A percentile compares a stretch with the other conserved stretches of the same genome.
These are phyloP conservation scores for Galerucella pusilla DNA, from an alignment of 2,888 invertebrate genomes.

Conservation along the genomic window DNA sequence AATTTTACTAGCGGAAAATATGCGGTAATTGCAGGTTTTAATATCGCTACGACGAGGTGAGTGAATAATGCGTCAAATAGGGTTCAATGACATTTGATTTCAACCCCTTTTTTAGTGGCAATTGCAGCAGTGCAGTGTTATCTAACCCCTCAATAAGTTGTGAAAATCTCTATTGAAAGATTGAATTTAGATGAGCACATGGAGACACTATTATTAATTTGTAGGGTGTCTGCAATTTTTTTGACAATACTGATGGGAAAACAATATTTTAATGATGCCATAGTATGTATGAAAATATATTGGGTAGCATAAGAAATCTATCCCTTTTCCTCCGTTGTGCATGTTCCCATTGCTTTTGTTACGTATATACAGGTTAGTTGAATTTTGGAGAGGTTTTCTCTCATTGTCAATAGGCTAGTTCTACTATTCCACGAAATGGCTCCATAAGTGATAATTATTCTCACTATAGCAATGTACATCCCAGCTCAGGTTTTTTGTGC, in stretches of 20 bases:
- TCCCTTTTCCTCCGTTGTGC: no score
- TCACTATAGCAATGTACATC: no score
- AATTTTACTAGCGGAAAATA: not conserved
- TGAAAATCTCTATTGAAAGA: slow-evolving; percentile 24
- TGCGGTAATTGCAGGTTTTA: slow-evolving; percentile 15
- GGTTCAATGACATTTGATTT: slow-evolving; percentile 28
- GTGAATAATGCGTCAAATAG: slow-evolving; percentile 1
- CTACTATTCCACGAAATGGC: no score
- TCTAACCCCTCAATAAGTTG: slow-evolving; percentile 19
- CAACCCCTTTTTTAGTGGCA: slow-evolving; percentile 21
- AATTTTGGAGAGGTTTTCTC: no score
- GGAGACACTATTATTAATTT: not conserved
- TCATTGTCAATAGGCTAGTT: no score
- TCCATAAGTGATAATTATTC: no score
- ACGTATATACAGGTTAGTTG: no score
- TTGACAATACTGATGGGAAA: not conserved
- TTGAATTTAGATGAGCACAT: slow-evolving; percentile 10
- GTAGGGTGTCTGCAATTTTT: not conserved
- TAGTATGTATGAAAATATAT: no score
- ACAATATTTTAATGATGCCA: no score
- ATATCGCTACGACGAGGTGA: not conserved
- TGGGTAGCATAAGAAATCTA: no score
- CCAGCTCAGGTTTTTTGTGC: no score
- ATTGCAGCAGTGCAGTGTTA: slow-evolving; percentile 28
- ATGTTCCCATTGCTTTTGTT: no score